These are phyloP conservation scores for Drosophila tristis DNA, from an alignment of 1,140 invertebrate species.

Conservation along the genomic window DNA sequence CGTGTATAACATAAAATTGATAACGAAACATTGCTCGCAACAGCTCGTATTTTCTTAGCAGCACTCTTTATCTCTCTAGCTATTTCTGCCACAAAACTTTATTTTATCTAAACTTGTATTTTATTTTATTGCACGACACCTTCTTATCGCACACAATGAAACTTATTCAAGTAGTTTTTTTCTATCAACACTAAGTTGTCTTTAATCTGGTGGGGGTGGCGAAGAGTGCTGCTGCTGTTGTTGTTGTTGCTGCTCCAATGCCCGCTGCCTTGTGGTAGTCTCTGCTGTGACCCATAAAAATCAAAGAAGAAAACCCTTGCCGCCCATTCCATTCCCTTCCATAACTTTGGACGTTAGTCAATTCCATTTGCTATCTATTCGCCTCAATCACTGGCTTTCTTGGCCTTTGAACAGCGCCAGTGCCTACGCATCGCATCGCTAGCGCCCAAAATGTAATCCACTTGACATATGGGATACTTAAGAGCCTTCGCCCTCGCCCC, in stretches of 20 bases:
- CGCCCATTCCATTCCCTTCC: slow-evolving; percentile 12
- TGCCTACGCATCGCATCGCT: slow-evolving; percentile 42
- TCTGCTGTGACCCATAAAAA: slow-evolving; percentile 16
- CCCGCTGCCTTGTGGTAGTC: slow-evolving; percentile 36
- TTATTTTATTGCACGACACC: no score
- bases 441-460: slow-evolving; percentile 48
- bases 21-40: no score
- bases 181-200: slow-evolving; percentile 5
- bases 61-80: no score
- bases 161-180: slow-evolving; percentile 1
- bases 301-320: slow-evolving; percentile 13
- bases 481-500: slow-evolving; percentile 14
- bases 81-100: no score
- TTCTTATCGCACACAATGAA: no score
- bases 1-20: no score
- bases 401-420: slow-evolving; percentile 32
- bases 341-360: slow-evolving; percentile 57
- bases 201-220: background rate
- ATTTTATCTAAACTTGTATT: no score
- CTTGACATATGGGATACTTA: slow-evolving; percentile 58
- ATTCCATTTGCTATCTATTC: slow-evolving; percentile 57
- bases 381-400: slow-evolving; percentile 58
- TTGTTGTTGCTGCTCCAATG: background rate
- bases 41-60: no score
- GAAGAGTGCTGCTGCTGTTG: no score